phyloP scores from a whole-genome alignment of 1,140 invertebrate genomes.

The Calosoma granatense region DNA sequence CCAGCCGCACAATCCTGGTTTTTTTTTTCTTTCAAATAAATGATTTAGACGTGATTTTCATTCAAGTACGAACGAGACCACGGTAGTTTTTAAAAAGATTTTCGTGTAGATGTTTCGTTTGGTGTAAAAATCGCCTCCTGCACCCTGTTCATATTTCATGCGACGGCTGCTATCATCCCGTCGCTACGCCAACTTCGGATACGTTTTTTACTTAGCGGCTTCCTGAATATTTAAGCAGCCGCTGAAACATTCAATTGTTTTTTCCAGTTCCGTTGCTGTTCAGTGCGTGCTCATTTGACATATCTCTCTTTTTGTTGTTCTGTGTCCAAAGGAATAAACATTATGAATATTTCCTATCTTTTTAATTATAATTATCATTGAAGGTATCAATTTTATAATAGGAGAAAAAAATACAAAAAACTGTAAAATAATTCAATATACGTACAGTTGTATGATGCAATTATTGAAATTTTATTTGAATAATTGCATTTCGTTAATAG shows the following conservation, averaged over 20 bases:
- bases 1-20: background rate
- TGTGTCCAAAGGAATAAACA: too few species aligned
- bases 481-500: too few species aligned
- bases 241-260: conserved; percentile 8
- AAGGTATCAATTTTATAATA: too few species aligned
- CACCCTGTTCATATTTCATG: conserved; percentile 3
- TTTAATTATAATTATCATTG: too few species aligned
- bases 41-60: conserved; percentile 7
- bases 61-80: background rate
- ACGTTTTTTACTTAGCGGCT: conserved; percentile 5
- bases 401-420: too few species aligned
- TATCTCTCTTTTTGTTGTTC: background rate
- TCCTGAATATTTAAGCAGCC: conserved; percentile 3
- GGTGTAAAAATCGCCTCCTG: conserved; percentile 4
- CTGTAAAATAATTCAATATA: too few species aligned
- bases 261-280: background rate
- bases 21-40: background rate
- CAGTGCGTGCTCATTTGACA: background rate
- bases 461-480: too few species aligned
- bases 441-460: too few species aligned
- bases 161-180: conserved; percentile 3
- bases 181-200: background rate
- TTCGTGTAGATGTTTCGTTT: background rate
- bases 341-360: background rate
- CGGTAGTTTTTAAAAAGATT: background rate